Conservation (phyloP, 1,140 invertebrate genomes). For the Scaptomyza pallida region DNA sequence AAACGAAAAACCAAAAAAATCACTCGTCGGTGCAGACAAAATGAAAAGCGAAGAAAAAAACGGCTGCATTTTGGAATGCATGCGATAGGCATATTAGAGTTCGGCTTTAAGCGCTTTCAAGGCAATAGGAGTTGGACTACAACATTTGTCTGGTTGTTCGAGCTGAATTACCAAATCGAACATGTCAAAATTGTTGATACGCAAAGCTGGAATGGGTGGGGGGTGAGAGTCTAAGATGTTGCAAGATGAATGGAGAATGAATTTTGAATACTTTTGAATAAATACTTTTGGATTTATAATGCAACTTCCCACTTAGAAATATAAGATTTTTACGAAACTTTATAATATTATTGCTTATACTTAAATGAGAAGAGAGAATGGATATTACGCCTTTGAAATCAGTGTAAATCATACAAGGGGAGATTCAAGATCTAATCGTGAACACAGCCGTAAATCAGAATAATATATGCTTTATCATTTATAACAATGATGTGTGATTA, state of each 20-base stretch:
- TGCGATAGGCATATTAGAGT: constrained; percentile 69
- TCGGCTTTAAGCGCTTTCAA: constrained; percentile 20
- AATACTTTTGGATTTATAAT: not conserved
- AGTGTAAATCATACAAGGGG: no score
- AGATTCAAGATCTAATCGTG: no score
- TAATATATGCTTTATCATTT: no score
- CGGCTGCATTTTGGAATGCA: constrained; percentile 66
- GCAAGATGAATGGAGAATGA: constrained; percentile 6
- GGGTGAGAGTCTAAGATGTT: not conserved
- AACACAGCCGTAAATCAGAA: no score
- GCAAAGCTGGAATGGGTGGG: no score
- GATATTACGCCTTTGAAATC: no score
- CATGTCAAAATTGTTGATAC: constrained; percentile 1
- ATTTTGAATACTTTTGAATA: not conserved
- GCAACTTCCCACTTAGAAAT: no score
- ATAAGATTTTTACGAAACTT: no score
- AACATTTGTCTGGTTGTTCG: constrained; percentile 23
- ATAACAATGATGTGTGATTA: no score
- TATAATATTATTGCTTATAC: no score
- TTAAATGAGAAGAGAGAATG: no score
- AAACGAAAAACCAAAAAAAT: constrained; percentile 59
- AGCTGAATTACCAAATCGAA: not conserved
- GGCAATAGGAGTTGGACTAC: constrained; percentile 20
- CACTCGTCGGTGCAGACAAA: constrained; percentile 47
- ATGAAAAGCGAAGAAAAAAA: constrained; percentile 43